Conservation (phyloP, 2,797 vertebrate genomes). For the Lepidocolaptes lacrymiger region DNA sequence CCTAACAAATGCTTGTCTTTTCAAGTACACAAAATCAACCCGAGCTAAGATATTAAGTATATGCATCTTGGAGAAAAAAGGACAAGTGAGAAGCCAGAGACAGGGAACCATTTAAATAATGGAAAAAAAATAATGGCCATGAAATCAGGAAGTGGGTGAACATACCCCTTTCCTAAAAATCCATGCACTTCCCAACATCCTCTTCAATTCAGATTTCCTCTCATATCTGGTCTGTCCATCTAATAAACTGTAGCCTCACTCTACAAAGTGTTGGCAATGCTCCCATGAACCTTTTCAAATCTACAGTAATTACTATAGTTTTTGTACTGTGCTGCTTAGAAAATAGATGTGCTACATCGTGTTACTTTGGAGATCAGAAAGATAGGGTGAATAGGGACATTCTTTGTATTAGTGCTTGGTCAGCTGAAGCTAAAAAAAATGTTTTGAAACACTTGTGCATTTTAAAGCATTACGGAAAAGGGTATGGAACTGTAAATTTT, state of each 20-base stretch:
- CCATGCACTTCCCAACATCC: neutral
- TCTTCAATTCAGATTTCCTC: neutral
- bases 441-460: neutral
- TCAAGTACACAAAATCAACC: neutral
- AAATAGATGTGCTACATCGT: neutral
- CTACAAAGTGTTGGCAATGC: neutral
- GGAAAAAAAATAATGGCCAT: neutral
- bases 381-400: neutral
- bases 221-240: neutral
- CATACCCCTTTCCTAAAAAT: neutral
- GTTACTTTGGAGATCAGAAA: neutral
- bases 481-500: neutral
- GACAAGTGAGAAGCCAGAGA: neutral
- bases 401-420: neutral
- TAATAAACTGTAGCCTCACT: neutral
- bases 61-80: neutral
- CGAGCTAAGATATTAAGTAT: neutral
- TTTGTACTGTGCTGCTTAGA: neutral
- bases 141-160: neutral
- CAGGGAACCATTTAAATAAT: neutral
- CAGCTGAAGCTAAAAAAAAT: neutral
- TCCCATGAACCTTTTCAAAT: neutral
- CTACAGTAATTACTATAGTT: neutral
- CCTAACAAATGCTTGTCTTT: neutral
- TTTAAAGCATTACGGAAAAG: neutral